Base-by-base conservation (phyloP, 2,113 vertebrate genomes). In the Ameiurus melas region DNA sequence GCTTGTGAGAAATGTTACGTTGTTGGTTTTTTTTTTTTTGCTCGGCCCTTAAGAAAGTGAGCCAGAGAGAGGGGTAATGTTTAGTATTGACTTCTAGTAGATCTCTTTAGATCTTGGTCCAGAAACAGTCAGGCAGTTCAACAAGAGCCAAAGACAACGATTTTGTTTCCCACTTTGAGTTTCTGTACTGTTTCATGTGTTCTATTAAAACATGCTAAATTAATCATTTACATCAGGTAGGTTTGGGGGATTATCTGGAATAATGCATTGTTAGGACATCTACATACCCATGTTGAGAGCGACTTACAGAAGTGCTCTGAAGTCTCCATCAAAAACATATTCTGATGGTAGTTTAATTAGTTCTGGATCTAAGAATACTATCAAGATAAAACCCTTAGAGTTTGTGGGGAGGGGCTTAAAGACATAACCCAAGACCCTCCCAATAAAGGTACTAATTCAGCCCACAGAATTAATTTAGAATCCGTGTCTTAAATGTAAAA, bases 61-160 rank as follows among this genome's bases (percentile, higher is more conserved):
- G 36, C 22, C 57, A 62, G 57, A 62, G 80, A 43, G 58, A 39
- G 33, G 33, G 80, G 20, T 83, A 62, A 83, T 62, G 30, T 43
- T 62, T 62, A 83, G 80, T 27, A 39, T 62, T 60, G 57, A 39
- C 20, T 14, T 83, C 33, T 83, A 25, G 57, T 83, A 39, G 80
- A 36, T 25, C 33, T 43, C 79, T 58, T 82, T 62, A 83, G 80
- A 83, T 62, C 80, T 62, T 25, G 27, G 10, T 83, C 80, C 57
- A 83, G 80, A 62, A 62, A 83, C 80, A 62, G 57, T 82, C 79
- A 10, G 55, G 30, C 30, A 58, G 30, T 58, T 83, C 55, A 83
- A 16, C 33, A 62, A 62, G 80, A 83, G 57, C 80, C 80, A 62
- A 62, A 27, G 33, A 83, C 57, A 57, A 55, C n/a, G n/a, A 20